Percentiles rank a stretch among this genome's conserved stretches.
These are phyloP conservation scores for Condylura cristata DNA, from an alignment of 2,113 vertebrate species.

Conservation along the genomic window DNA sequence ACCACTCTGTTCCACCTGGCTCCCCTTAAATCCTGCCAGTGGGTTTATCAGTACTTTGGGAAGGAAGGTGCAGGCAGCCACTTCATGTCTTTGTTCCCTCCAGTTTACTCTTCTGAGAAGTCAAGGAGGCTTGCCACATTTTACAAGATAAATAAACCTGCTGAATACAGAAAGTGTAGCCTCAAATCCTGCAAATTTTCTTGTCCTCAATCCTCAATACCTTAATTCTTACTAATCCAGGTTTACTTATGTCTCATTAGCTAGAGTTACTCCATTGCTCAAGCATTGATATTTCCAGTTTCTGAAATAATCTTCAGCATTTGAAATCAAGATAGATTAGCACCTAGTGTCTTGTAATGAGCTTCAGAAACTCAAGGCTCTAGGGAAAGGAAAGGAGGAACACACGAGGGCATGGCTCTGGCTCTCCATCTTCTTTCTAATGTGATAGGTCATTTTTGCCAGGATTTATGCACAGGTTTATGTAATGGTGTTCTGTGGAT, in stretches of 20 bases:
- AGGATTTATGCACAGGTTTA: not conserved
- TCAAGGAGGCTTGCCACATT: not conserved
- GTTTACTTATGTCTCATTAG: not conserved
- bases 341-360: not conserved
- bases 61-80: not conserved
- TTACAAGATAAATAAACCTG: slow-evolving; percentile 17
- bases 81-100: not conserved
- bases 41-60: not conserved
- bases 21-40: not conserved
- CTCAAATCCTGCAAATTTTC: not conserved
- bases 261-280: not conserved
- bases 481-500: not conserved
- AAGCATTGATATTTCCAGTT: not conserved
- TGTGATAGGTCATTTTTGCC: not conserved
- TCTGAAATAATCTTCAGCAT: slow-evolving; percentile 23
- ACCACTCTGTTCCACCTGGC: not conserved
- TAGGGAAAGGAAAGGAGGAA: not conserved
- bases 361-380: not conserved
- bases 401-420: not conserved
- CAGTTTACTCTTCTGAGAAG: not conserved
- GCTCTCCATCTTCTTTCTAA: not conserved
- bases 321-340: not conserved
- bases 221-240: not conserved
- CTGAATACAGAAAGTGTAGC: not conserved
- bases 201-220: not conserved